Conservation (phyloP, 2,888 invertebrate species). For the Drosophila nr. fundita region DNA sequence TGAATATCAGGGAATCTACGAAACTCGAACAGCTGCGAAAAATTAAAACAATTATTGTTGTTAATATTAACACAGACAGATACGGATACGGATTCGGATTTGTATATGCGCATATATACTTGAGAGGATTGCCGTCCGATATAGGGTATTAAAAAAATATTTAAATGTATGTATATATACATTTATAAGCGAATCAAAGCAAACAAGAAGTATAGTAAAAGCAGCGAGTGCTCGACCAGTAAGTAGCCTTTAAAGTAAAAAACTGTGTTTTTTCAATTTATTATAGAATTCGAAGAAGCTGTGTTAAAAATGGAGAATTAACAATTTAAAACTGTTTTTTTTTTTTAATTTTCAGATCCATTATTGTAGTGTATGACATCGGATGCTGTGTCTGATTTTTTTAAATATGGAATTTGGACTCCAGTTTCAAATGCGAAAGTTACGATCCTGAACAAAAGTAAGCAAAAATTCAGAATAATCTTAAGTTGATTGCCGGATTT, state of each 20-base stretch:
- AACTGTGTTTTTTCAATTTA: not conserved
- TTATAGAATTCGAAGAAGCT: not conserved
- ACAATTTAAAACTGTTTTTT: no score
- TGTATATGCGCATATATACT: not conserved
- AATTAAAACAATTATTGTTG: constrained; percentile 5
- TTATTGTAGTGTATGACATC: no score
- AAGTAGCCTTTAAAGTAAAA: not conserved
- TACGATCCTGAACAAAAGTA: not conserved
- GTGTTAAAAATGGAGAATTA: no score
- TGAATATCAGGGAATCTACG: not conserved
- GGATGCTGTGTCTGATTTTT: no score
- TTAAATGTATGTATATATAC: not conserved
- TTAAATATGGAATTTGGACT: no score
- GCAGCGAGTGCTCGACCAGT: not conserved
- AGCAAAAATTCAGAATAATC: not conserved
- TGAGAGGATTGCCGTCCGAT: not conserved
- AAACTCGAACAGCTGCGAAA: constrained; percentile 1
- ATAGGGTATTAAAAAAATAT: constrained; percentile 6
- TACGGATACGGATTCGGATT: constrained; percentile 4
- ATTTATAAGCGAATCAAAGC: constrained; percentile 3
- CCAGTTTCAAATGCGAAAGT: not conserved
- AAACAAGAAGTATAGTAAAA: not conserved
- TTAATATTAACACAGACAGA: constrained; percentile 8
- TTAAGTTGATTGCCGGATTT: no score
- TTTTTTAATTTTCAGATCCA: no score